Evolutionary conservation across 2,888 invertebrate genomes (phyloP).

Genomic region (Trichogramma evanescens): DNA sequence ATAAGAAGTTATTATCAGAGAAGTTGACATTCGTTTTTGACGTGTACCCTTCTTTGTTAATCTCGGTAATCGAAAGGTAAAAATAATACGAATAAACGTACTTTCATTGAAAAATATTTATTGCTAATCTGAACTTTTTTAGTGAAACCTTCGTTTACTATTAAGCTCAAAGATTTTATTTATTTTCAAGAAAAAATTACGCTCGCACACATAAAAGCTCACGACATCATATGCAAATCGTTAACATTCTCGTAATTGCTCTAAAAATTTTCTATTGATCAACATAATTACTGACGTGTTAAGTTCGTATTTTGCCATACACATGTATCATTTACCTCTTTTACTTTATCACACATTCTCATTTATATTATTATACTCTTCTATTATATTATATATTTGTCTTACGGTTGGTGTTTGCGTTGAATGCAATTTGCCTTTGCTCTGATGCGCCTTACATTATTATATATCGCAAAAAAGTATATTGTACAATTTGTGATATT

Average conservation of each 20-base stretch:
- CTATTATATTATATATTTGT: slow-evolving; percentile 25
- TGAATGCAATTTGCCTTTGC: slow-evolving; percentile 27
- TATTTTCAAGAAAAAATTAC: not conserved
- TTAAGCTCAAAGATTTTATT: not conserved
- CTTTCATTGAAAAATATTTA: not conserved
- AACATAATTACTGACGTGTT: too few relatives aligned
- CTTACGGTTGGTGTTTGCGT: slow-evolving; percentile 25
- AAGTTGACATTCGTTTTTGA: slow-evolving; percentile 94
- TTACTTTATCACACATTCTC: slow-evolving; percentile 22
- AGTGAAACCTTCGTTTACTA: too few relatives aligned
- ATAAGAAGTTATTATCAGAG: slow-evolving; percentile 53
- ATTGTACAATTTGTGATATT: slow-evolving; percentile 17
- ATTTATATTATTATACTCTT: slow-evolving; percentile 21
- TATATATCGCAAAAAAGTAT: slow-evolving; percentile 3
- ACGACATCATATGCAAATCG: not conserved
- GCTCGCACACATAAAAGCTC: not conserved
- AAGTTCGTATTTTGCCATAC: not conserved
- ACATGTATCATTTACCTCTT: slow-evolving; percentile 22
- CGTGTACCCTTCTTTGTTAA: slow-evolving; percentile 60
- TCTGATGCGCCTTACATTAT: slow-evolving; percentile 11
- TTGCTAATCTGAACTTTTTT: not conserved
- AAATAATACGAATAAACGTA: not conserved
- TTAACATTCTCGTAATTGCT: too few relatives aligned
- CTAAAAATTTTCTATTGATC: too few relatives aligned
- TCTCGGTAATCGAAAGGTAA: not conserved